Evolutionary conservation across 2,888 invertebrate genomes (phyloP), one percentile per base, ranked within the genome.

Genomic region (Mesorhabditis sp.): DNA sequence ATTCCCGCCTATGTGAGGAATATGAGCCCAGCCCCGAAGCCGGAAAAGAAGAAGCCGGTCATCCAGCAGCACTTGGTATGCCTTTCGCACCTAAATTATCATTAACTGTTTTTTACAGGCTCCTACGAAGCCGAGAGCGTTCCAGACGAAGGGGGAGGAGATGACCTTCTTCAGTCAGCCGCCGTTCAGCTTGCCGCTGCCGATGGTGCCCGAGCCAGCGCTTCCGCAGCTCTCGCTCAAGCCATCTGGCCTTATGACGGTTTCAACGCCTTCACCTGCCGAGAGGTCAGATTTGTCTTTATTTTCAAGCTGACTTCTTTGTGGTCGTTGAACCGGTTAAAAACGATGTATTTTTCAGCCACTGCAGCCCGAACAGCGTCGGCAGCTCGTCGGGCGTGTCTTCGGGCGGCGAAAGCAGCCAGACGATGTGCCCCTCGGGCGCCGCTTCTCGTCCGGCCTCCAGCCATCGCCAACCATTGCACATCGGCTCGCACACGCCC

Each of bases 211-310:
- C 45, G 44, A 6, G 43, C 62, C 65, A 43, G 13, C 43, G 62
- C 43, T 45, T 5, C 45, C 4, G n/a, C 41, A 5, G 66, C 58
- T 5, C 67, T 45, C 62, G 67, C 67, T 50, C 68, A 10, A 43
- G 70, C 66, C 45, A 64, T 43, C 43, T 62, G 43, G 64, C 67
- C 63, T 42, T 10, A 65, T 68, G 61, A 62, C 50, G 66, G 71
- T 61, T 45, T 67, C 72, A 42, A 74, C 72, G 10, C 74, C 72
- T n/a, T 74, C 74, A 42, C 74, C 74, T 4, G 67, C 72, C 42
- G 74, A 72, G 44, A 74, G 74, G 74, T 74, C 28, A 4, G 66
- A 50, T 50, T 28, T 28, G 28, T 28, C 28, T 28, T 28, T 28
- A 28, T 28, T 43, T 4, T 13, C 58, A 41, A 66, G 7, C 5